Evolutionary conservation across 2,113 vertebrate species (phyloP).

Genomic region (Balaeniceps rex): DNA sequence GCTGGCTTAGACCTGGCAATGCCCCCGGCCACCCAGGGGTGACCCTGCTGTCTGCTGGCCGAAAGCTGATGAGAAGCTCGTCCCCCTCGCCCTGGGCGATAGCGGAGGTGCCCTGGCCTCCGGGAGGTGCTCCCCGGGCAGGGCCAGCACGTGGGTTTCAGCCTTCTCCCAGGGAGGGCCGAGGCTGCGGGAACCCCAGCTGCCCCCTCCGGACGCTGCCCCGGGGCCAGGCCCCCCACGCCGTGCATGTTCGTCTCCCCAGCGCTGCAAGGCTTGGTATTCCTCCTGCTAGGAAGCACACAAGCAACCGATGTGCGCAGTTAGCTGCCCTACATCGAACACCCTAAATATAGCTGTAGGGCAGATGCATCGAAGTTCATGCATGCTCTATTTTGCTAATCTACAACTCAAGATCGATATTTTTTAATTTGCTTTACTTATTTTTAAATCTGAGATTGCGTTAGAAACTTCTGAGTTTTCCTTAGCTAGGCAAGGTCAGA

Average conservation of each 20-base stretch:
- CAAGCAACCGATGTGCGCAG: rapidly evolving
- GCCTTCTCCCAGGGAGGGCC: not conserved
- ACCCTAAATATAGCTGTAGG: not conserved
- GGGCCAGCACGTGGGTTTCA: not conserved
- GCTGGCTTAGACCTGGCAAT: not conserved
- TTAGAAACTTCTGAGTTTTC: not conserved
- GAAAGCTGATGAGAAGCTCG: no score
- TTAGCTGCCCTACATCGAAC: not conserved
- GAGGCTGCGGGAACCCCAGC: not conserved
- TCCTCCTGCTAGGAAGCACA: not conserved
- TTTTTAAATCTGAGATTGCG: not conserved
- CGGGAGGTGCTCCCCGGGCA: not conserved
- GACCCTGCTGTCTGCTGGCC: not conserved
- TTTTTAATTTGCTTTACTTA: not conserved
- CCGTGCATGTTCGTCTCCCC: rapidly evolving
- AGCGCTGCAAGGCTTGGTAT: not conserved
- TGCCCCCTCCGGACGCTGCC: not conserved
- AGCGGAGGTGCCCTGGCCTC: no score
- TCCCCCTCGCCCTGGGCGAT: not conserved
- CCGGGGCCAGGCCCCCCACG: not conserved
- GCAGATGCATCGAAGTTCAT: not conserved
- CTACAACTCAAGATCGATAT: not conserved
- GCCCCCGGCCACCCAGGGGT: not conserved
- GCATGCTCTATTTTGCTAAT: not conserved
- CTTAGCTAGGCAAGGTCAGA: not conserved